Percentiles rank a stretch among this genome's conserved stretches.
Evolutionary conservation across 2,888 invertebrate species (phyloP).

Genomic region (Drosophila atripex): DNA sequence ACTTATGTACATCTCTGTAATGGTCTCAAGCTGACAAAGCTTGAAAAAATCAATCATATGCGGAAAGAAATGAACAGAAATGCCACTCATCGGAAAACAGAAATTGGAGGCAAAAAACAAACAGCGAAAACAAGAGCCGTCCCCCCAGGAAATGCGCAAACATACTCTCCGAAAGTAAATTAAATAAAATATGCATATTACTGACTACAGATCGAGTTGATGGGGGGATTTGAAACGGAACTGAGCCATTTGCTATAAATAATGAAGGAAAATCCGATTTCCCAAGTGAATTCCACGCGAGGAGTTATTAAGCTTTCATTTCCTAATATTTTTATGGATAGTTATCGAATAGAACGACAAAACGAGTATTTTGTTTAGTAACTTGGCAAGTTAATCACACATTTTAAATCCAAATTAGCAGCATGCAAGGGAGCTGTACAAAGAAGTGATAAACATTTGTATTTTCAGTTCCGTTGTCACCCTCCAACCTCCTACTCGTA

Average conservation of each 20-base stretch:
- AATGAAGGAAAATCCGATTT: slow-evolving; percentile 5
- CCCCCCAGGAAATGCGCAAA: slow-evolving; percentile 28
- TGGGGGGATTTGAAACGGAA: slow-evolving; percentile 17
- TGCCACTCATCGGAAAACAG: too few relatives aligned
- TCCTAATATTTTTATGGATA: neutral
- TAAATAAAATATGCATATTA: slow-evolving; percentile 36
- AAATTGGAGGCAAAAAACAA: slow-evolving; percentile 14
- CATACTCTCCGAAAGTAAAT: slow-evolving; percentile 21
- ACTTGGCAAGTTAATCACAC: neutral
- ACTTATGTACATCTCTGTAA: slow-evolving; percentile 2
- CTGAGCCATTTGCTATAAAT: slow-evolving; percentile 8
- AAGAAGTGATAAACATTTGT: slow-evolving; percentile 10
- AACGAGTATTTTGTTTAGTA: neutral
- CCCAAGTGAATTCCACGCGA: neutral
- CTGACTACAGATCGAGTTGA: neutral
- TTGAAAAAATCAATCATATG: slow-evolving; percentile 35
- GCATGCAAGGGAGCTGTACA: slow-evolving; percentile 21
- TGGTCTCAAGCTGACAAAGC: slow-evolving; percentile 3
- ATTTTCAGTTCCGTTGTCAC: neutral
- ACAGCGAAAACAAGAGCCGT: slow-evolving; percentile 9
- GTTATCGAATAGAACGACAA: neutral
- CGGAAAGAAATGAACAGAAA: too few relatives aligned
- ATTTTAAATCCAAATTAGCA: slow-evolving; percentile 17
- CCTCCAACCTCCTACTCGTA: neutral
- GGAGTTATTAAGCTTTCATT: neutral